Evolutionary conservation across 2,113 vertebrate species (phyloP), one percentile per base, ranked within the genome.

Genomic region (Pteronura brasiliensis): DNA sequence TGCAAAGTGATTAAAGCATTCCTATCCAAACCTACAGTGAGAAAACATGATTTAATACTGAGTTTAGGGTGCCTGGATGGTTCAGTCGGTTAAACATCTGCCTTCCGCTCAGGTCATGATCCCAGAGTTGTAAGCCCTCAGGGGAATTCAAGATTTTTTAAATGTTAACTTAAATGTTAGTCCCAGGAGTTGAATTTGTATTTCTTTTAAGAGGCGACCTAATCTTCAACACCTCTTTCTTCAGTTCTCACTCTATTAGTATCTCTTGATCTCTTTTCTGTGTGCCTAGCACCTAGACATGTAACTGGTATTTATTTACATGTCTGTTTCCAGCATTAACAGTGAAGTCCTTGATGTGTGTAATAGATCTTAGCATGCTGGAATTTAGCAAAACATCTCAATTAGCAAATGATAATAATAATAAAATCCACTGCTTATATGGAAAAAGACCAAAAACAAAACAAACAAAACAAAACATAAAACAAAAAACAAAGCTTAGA

Each of bases 1-100:
- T 92, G 11, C 1, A 97, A 96, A 77, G 9, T 83, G 34, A 92
- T 96, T 36, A 74, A 93, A 82, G 1, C 83, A 96, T 88, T 97
- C 44, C 52, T 92, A 15, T 93, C 88, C 18, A 52, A 15, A 17
- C 14, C 14, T 5, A 17, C 15, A 52, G 49, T 52, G 49, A 52
- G 49, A 52, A 52, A 52, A 52, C 49, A 52, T 4, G 49, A 52
- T 52, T 52, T 52, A 52, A 52, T 52, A 52, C 49, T 17, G 49
- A 1, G 49, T 17, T 52, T 15, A 52, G 49, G 49, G 49, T 0
- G 49, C 49, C 49, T 52, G 49, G 49, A 52, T 17, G 49, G 13
- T 14, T 52, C 14, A 52, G 49, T 15, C 14, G 14, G 49, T 17
- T 15, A 52, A 52, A 52, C 49, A 52, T 52, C 49, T 4, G 49